phyloP scores from a whole-genome alignment of 2,113 vertebrate genomes.

The Percina caprodes region DNA sequence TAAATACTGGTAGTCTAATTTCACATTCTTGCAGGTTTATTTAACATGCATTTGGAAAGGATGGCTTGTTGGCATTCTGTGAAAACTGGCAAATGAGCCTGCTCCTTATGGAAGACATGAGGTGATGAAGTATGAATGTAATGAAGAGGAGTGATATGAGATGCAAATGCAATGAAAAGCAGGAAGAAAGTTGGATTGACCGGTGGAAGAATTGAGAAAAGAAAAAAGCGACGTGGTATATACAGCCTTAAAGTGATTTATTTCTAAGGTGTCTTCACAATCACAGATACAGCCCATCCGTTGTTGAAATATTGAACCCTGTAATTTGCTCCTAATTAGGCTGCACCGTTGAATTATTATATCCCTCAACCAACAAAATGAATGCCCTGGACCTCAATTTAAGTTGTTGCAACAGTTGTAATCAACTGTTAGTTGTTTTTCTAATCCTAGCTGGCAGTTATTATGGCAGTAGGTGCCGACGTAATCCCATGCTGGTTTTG shows the following conservation, averaged over 20 bases:
- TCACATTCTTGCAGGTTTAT: constrained; percentile 65
- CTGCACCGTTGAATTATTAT: constrained; percentile 46
- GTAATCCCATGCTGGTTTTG: constrained; percentile 50
- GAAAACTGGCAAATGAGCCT: constrained; percentile 51
- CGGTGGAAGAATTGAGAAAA: not conserved
- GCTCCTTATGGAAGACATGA: constrained; percentile 17
- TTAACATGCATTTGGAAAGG: constrained; percentile 60
- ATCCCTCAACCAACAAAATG: constrained; percentile 37
- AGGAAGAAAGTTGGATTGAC: constrained; percentile 10
- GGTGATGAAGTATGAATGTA: constrained; percentile 5
- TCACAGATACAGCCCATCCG: constrained; percentile 5
- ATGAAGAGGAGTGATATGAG: constrained; percentile 15
- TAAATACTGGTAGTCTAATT: constrained; percentile 60
- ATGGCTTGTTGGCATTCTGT: constrained; percentile 42
- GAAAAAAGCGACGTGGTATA: not conserved
- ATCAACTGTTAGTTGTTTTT: constrained; percentile 55
- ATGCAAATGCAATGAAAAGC: constrained; percentile 21
- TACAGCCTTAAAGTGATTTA: constrained; percentile 20
- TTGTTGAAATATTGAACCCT: constrained; percentile 52
- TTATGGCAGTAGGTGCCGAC: constrained; percentile 55
- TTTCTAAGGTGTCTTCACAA: constrained; percentile 28
- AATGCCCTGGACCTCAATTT: constrained; percentile 47
- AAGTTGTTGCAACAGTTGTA: constrained; percentile 64
- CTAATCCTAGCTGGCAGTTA: constrained; percentile 69
- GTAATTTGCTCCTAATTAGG: constrained; percentile 56